Evolutionary conservation across 2,113 vertebrate species (phyloP).

Genomic region (Pagrus major): DNA sequence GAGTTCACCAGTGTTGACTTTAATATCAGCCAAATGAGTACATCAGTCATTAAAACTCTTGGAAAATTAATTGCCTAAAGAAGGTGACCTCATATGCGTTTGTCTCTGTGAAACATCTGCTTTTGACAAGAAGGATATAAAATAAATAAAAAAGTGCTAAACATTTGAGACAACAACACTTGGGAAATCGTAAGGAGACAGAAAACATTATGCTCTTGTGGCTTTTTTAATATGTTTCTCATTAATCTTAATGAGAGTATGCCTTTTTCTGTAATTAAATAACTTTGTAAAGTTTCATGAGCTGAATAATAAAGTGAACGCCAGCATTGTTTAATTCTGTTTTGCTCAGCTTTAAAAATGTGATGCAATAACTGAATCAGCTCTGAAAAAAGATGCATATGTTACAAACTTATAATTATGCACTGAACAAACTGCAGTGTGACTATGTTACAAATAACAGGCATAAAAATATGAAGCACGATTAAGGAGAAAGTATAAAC

Average conservation of each 20-base stretch:
- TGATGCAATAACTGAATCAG: background rate
- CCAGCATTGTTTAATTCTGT: background rate
- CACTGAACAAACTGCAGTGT: no score
- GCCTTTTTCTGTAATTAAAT: background rate
- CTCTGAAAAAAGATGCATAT: background rate
- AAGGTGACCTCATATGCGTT: slow-evolving; percentile 57
- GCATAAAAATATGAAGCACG: no score
- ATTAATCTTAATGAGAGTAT: slow-evolving; percentile 5
- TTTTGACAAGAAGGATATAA: slow-evolving; percentile 11
- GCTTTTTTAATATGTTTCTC: slow-evolving; percentile 1
- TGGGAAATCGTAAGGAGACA: background rate
- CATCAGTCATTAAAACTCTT: slow-evolving; percentile 9
- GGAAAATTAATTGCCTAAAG: slow-evolving; percentile 27
- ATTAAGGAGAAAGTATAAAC: no score
- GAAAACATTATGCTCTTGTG: background rate
- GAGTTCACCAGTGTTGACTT: slow-evolving; percentile 5
- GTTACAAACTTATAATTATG: no score
- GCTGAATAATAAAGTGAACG: background rate
- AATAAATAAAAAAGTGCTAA: slow-evolving; percentile 3
- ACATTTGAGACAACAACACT: background rate
- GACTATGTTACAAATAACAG: no score
- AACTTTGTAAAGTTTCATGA: slow-evolving; percentile 5
- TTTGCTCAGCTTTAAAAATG: background rate
- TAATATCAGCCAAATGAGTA: background rate
- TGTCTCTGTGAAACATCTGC: slow-evolving; percentile 49